Base-by-base conservation (phyloP, 2,888 invertebrate genomes). In the Limnephilus rhombicus region DNA sequence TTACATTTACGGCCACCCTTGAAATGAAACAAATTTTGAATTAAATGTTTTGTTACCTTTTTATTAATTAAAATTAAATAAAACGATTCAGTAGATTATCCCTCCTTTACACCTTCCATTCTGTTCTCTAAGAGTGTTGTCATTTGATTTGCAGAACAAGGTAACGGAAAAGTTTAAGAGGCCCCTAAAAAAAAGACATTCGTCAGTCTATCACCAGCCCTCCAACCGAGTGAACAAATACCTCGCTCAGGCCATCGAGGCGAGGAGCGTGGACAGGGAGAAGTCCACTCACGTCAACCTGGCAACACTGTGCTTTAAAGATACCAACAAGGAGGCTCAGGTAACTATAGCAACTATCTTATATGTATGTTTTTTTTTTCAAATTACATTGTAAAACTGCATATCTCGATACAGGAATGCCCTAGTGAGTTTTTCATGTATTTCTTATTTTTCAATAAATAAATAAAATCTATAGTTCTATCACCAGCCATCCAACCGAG, bases 171-270 rank as follows among this genome's bases (percentile, higher is more conserved):
- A 98, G 95, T 98, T 98, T 95, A 98, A 98, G 96, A 97, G 98
- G 94, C 98, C 98, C 90, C 97, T 98, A 95, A 98, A 98, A 95
- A 98, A 98, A 96, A 97, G 98, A 94, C 98, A 98, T 95, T 98
- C 98, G 94, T 98, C 98, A 95, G 97, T 98, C 94, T 98, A 98
- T 95, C 98, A 98, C 96, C 98, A 98, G 95, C 98, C 98, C 80
- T 98, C 98, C 80, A 99, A 98, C 96, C 97, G 99, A 94, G 98
- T 99, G 92, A 99, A 99, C 96, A 98, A 98, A 95, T 98, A 98
- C 96, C 96, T 99, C 94, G 98, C 98, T 93, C 98, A 98, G 95
- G 98, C 98, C 53, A 98, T 99, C 94, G 98, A 98, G 95, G 98
- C 98, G 68, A 97, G 99, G 93, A 98, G 98, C 94, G 98, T 99